Evolutionary conservation across 2,113 vertebrate species (phyloP).

Genomic region (Galemys pyrenaicus): DNA sequence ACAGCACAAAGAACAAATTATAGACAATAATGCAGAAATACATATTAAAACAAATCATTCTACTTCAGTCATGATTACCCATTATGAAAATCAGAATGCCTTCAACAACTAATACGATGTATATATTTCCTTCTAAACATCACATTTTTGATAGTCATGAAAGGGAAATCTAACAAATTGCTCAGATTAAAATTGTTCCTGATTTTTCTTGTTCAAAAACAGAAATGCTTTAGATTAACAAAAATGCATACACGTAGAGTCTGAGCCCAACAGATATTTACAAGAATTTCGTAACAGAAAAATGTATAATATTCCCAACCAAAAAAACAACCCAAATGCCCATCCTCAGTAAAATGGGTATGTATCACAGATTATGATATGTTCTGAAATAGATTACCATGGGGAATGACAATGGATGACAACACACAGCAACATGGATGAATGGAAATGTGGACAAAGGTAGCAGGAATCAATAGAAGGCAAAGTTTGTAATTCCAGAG

Average conservation of each 20-base stretch:
- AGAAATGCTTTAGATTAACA: background rate
- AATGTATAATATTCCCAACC: background rate
- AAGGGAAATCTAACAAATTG: constrained; percentile 36
- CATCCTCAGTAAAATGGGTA: background rate
- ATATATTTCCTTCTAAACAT: background rate
- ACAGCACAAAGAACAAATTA: background rate
- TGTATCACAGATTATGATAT: background rate
- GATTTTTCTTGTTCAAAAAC: background rate
- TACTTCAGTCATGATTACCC: background rate
- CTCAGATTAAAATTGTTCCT: constrained; percentile 10
- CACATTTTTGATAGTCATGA: background rate
- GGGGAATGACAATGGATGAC: background rate
- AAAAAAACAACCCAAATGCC: background rate
- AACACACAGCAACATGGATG: background rate
- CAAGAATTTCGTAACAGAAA: background rate
- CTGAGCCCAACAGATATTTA: background rate
- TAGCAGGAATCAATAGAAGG: background rate
- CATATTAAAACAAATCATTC: background rate
- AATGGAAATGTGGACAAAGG: constrained; percentile 15
- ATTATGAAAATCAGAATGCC: background rate
- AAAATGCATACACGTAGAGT: background rate
- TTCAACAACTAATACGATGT: background rate
- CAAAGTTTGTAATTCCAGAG: background rate
- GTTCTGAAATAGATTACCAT: background rate
- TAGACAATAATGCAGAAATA: background rate